Conservation (phyloP, 2,113 vertebrate species). For the Stictonetta naevosa region DNA sequence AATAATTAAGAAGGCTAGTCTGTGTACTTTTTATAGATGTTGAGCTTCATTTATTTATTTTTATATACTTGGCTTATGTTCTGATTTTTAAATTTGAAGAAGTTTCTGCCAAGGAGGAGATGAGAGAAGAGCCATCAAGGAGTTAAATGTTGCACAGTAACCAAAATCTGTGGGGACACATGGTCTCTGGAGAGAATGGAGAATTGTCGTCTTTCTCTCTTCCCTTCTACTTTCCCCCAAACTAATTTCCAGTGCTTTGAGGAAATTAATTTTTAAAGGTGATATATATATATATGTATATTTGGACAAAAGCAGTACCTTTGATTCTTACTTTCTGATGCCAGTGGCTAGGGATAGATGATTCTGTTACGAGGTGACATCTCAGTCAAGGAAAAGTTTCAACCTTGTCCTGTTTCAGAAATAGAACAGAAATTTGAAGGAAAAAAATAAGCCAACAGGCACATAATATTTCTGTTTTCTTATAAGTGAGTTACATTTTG, state of each 20-base stretch:
- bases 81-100: slow-evolving; percentile 73
- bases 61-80: slow-evolving; percentile 61
- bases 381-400: slow-evolving; percentile 1
- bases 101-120: slow-evolving; percentile 10
- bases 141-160: slow-evolving; percentile 36
- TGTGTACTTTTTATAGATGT: slow-evolving; percentile 77
- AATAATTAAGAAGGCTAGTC: slow-evolving; percentile 81
- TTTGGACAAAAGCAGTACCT: background rate
- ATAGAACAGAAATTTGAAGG: background rate
- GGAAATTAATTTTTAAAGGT: slow-evolving; percentile 32
- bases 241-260: background rate
- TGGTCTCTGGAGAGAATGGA: slow-evolving; percentile 26
- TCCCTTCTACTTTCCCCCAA: background rate
- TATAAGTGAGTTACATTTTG: background rate
- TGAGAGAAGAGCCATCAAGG: slow-evolving; percentile 48
- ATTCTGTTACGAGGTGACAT: background rate
- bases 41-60: slow-evolving; percentile 76
- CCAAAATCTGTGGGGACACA: background rate
- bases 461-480: background rate
- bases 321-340: background rate
- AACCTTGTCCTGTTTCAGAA: background rate
- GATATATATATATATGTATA: background rate
- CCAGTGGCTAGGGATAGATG: background rate
- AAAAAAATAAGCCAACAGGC: background rate
- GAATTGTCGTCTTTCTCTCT: background rate